Percentiles rank a stretch among this genome's conserved stretches.
These are phyloP conservation scores for Tonatia bakeri DNA, from an alignment of 2,113 vertebrate genomes.

Conservation along the genomic window DNA sequence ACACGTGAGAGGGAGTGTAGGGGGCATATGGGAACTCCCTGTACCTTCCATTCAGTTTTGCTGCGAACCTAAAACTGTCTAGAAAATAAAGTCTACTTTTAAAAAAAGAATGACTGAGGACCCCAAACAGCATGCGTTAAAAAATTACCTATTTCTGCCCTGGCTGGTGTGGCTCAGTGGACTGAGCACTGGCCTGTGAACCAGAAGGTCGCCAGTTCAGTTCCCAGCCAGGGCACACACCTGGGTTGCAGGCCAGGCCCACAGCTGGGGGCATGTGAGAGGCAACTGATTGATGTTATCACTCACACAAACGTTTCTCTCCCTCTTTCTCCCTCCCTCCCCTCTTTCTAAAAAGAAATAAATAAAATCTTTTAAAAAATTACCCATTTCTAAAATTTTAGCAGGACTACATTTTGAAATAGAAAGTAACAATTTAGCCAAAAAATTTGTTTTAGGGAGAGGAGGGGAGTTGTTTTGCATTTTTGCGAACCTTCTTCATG, in stretches of 20 bases:
- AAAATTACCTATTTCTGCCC: background rate
- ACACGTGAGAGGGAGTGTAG: rapidly evolving
- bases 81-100: background rate
- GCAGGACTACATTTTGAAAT: background rate
- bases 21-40: background rate
- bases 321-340: too few species aligned
- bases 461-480: background rate
- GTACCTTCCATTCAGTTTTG: background rate
- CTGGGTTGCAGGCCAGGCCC: too few species aligned
- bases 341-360: too few species aligned
- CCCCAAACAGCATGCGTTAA: background rate
- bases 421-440: background rate
- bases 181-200: too few species aligned
- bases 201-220: too few species aligned
- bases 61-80: background rate
- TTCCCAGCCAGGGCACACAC: too few species aligned
- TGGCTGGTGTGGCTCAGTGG: too few species aligned
- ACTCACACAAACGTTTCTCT: too few species aligned
- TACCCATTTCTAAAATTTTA: background rate
- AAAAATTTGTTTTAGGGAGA: background rate
- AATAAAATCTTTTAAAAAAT: too few species aligned
- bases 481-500: background rate
- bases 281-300: too few species aligned
- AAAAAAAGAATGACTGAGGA: background rate
- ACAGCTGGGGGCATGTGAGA: too few species aligned